Evolutionary conservation across 37 sponge, comb jelly and placozoan genomes (phyloP), one percentile per base, ranked within the genome.

Genomic region (Oopsacas minuta): DNA sequence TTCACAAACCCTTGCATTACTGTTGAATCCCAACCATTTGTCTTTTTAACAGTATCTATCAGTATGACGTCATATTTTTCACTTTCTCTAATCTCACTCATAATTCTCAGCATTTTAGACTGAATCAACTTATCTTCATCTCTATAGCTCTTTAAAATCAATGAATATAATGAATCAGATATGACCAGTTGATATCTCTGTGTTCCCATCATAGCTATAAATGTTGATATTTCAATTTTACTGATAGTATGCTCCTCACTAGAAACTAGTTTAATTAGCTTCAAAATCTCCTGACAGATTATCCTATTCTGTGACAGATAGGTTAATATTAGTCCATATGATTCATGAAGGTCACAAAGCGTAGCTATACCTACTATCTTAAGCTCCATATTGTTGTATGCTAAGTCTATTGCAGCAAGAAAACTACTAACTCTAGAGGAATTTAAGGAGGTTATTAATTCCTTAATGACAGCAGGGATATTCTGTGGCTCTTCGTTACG

Each of bases 101-200:
- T 25, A 25, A 61, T 61, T 20, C 75, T 25, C 5, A 61, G 30
- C 17, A 61, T 5, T 61, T 61, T 61, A 3, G 75, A 61, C 30
- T 61, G 75, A 25, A 61, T 5, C 28, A 61, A 61, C 75, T 61
- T 61, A 10, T 61, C 75, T 34, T 61, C 75, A 61, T 61, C 75
- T 61, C 30, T 61, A 34, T 25, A 61, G 30, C 30, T 12, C 22
- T 61, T 61, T 34, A 61, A 20, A 61, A 61, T 61, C 28, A 61
- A 3, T 32, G 75, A 10, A 61, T 25, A 61, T 3, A 61, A 3
- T 12, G 75, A 61, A 12, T 61, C 75, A 25, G 75, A 61, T 3
- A 61, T 12, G 17, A 12, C 28, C 30, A 32, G 75, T 34, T 61
- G 75, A n/a, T 61, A 61, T 34, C 30, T 61, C 7, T 3, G 5